Conservation (phyloP, 2,888 invertebrate species). For the Cosmia trapezina region DNA sequence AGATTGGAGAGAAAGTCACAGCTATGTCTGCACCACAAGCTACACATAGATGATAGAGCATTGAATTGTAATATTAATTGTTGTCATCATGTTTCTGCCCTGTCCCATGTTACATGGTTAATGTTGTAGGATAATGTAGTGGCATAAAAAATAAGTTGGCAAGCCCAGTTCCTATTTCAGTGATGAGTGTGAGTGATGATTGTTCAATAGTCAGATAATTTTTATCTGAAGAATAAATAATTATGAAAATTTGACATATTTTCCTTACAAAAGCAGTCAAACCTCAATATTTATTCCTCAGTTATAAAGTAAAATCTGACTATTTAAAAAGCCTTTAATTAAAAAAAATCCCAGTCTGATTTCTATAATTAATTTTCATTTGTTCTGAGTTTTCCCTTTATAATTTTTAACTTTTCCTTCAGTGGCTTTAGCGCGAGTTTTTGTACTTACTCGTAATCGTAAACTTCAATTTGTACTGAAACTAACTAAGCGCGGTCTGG, state of each 20-base stretch:
- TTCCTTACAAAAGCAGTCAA: too few species aligned
- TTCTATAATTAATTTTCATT: neutral
- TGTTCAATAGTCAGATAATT: too few species aligned
- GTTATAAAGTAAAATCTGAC: too few species aligned
- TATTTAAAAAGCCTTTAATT: too few species aligned
- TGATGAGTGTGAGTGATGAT: neutral
- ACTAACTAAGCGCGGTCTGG: too few species aligned
- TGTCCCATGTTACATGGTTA: too few species aligned
- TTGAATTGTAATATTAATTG: neutral
- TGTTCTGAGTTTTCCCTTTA: neutral
- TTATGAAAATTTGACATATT: too few species aligned
- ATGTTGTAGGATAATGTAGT: neutral
- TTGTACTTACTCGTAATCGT: too few species aligned
- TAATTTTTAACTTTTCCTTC: too few species aligned
- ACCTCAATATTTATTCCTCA: too few species aligned
- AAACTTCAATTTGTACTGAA: too few species aligned
- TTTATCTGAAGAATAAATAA: too few species aligned
- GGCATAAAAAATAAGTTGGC: neutral
- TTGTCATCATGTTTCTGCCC: neutral
- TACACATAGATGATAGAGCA: constrained; percentile 90
- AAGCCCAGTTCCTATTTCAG: neutral
- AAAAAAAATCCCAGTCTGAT: neutral
- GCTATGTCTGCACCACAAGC: constrained; percentile 91
- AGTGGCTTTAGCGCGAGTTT: neutral
- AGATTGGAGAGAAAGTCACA: constrained; percentile 95